A percentile compares a stretch with the other conserved stretches of the same genome.
These are phyloP conservation scores for Pharmacophagus antenor DNA, from an alignment of 2,888 invertebrate genomes.

Conservation along the genomic window DNA sequence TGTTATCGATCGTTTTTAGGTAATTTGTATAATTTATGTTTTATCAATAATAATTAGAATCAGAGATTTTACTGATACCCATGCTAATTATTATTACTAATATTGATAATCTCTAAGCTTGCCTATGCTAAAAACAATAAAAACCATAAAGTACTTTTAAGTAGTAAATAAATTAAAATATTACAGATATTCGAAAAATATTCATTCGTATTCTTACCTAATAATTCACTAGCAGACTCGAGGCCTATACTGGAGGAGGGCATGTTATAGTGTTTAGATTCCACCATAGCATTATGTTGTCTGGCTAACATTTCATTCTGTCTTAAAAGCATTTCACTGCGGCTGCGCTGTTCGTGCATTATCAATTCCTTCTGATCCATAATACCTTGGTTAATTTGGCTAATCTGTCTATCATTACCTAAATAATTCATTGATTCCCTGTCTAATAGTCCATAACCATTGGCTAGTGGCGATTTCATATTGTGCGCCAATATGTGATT, in stretches of 20 bases:
- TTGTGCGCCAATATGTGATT: constrained; percentile 58
- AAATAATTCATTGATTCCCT: constrained; percentile 61
- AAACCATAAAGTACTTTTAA: too few relatives aligned
- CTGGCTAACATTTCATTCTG: constrained; percentile 67
- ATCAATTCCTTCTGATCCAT: constrained; percentile 64
- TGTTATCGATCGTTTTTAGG: too few relatives aligned
- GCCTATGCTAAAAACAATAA: too few relatives aligned
- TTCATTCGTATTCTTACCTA: constrained; percentile 63
- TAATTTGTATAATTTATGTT: too few relatives aligned
- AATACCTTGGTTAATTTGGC: constrained; percentile 65
- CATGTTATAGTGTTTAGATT: constrained; percentile 67
- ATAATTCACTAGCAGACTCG: constrained; percentile 74
- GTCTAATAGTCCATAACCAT: constrained; percentile 68
- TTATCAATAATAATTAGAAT: too few relatives aligned
- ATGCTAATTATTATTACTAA: too few relatives aligned
- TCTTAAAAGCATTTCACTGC: constrained; percentile 66
- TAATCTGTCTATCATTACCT: constrained; percentile 66
- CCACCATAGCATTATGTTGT: constrained; percentile 62
- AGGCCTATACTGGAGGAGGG: constrained; percentile 67
- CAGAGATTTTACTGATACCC: too few relatives aligned
- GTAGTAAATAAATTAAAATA: too few relatives aligned
- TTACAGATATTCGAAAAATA: too few relatives aligned
- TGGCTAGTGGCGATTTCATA: constrained; percentile 59
- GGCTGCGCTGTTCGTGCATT: constrained; percentile 60
- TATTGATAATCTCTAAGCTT: too few relatives aligned